A percentile compares a stretch with the other conserved stretches of the same genome.
These are phyloP conservation scores for Hyposmocoma kahamanoa DNA, from an alignment of 1,140 invertebrate genomes.

Conservation along the genomic window DNA sequence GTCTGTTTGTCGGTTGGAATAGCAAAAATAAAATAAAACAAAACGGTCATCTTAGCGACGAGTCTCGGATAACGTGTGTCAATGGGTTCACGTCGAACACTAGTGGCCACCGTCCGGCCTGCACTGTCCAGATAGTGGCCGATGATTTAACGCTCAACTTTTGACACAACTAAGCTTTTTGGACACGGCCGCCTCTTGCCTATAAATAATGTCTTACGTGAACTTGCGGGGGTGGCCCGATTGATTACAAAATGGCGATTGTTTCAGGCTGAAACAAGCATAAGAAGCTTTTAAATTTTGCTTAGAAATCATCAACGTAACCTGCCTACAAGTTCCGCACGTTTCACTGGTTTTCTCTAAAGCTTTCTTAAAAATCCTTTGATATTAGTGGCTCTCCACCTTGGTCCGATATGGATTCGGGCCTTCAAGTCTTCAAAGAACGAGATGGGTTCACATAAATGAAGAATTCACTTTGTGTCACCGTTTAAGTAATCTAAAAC, in stretches of 20 bases:
- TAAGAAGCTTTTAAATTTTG: neutral
- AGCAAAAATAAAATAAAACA: neutral
- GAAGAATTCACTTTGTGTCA: no score
- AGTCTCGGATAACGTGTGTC: constrained; percentile 15
- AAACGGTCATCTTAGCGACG: neutral
- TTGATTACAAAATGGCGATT: constrained; percentile 2
- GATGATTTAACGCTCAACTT: constrained; percentile 72
- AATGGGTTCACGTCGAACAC: constrained; percentile 36
- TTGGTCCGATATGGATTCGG: no score
- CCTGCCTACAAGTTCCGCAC: neutral
- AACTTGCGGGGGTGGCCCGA: constrained; percentile 25
- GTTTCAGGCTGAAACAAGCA: neutral
- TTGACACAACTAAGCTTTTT: constrained; percentile 72
- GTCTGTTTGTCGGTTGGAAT: neutral
- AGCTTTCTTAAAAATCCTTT: neutral
- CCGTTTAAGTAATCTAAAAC: no score
- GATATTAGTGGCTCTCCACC: neutral
- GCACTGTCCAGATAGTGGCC: constrained; percentile 64
- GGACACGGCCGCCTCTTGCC: constrained; percentile 55
- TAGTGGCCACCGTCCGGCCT: constrained; percentile 62
- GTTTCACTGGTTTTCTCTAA: neutral
- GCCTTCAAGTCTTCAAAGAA: no score
- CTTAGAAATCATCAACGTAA: neutral
- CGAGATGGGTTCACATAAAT: no score
- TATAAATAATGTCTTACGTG: constrained; percentile 68